phyloP scores from a whole-genome alignment of 1,140 invertebrate species.

The Trichonephila clavipes region DNA sequence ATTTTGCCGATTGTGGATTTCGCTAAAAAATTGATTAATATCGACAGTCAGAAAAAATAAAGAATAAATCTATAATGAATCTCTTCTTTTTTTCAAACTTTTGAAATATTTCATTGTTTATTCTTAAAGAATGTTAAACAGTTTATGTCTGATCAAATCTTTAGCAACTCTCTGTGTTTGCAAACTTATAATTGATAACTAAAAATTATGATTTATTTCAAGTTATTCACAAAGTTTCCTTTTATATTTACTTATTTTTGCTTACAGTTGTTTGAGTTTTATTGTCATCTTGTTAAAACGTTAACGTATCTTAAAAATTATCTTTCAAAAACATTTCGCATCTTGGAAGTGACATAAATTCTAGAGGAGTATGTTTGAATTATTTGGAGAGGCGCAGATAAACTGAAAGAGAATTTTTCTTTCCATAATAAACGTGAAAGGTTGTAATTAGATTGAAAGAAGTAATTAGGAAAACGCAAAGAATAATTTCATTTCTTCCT shows the following conservation, averaged over 20 bases:
- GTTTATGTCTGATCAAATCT: no score
- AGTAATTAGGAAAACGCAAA: conserved; percentile 32
- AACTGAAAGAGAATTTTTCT: neutral
- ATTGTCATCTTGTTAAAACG: neutral
- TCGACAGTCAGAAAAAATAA: no score
- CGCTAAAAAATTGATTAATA: no score
- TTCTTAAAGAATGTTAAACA: no score
- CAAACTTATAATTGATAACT: no score
- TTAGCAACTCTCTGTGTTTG: no score
- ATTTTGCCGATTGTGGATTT: no score
- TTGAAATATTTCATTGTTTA: no score
- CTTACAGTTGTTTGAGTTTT: neutral
- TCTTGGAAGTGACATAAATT: neutral
- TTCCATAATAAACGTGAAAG: neutral
- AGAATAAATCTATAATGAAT: no score
- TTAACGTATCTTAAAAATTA: neutral
- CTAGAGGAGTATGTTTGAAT: neutral
- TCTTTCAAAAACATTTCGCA: neutral
- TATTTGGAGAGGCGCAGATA: neutral
- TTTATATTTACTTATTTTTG: neutral
- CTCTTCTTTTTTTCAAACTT: no score
- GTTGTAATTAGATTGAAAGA: neutral
- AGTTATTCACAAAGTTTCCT: neutral
- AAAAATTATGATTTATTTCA: no score
- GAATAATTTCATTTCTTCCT: neutral